Evolutionary conservation across 2,797 vertebrate genomes (phyloP), one percentile per base, ranked within the genome.

Genomic region (Helarctos malayanus): DNA sequence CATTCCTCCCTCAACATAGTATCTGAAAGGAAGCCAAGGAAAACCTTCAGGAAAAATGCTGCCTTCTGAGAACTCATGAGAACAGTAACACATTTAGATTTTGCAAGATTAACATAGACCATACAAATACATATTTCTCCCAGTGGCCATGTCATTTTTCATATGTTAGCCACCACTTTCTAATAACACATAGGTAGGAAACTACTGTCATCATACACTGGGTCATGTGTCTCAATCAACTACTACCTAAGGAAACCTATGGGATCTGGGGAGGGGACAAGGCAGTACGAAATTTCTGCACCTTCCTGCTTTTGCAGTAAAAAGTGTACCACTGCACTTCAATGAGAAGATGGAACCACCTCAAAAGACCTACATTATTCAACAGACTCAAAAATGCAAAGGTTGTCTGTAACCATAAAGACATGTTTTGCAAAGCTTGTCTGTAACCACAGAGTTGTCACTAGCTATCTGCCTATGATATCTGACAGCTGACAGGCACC

Each of bases 61-160:
- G 12, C 82, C 93, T 95, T 83, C 65, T 47, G 65, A 91, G 93
- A 93, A 93, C 91, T 71, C 56, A 89, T 79, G n/a, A 78, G 76
- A 94, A 98, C 83, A 96, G 23, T 80, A 97, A 94, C 84, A 92
- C 35, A 93, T 94, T 95, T 89, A 97, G 68, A 94, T 93, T 97
- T 95, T 91, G 41, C 13, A 96, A 91, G 82, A 96, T 93, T 91
- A 94, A 96, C 21, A 27, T n/a, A 94, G 63, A 88, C n/a, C 80
- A 79, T 89, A 91, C 52, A 96, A 94, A 97, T 75, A 69, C 45
- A 85, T 80, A 93, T 95, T 97, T 93, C 85, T 94, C 89, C 85
- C 89, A 91, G 54, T 47, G 63, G 79, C 14, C 14, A 0, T 83
- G 35, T 56, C 86, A 83, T 81, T 97, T 96, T 94, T 96, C 83